Conservation (phyloP, 2,888 invertebrate genomes). For the Saturnia japonica region DNA sequence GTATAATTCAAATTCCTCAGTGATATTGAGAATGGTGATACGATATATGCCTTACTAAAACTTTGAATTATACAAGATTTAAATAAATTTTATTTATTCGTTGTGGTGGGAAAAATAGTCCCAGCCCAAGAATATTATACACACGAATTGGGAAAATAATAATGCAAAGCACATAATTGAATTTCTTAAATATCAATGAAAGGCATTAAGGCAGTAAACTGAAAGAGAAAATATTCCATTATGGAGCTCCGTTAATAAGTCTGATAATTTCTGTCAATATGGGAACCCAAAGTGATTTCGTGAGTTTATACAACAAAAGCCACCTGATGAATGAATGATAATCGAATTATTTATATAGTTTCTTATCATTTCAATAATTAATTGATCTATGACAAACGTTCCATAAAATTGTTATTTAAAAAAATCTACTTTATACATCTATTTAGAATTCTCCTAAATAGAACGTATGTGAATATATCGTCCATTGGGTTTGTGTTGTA, state of each 20-base stretch:
- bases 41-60: neutral
- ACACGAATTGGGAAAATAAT: neutral
- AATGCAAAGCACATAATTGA: neutral
- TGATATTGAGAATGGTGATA: neutral
- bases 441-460: no score
- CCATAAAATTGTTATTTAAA: no score
- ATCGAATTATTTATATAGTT: neutral
- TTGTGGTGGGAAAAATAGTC: no score
- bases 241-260: neutral
- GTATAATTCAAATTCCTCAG: neutral
- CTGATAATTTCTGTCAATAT: conserved; percentile 27
- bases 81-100: no score
- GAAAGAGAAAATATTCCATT: conserved; percentile 30
- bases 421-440: no score
- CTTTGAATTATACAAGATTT: neutral
- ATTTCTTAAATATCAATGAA: neutral
- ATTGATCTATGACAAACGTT: neutral
- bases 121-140: no score
- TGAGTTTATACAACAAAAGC: conserved; percentile 5
- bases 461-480: neutral
- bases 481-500: neutral
- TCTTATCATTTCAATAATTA: neutral
- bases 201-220: conserved; percentile 19
- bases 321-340: conserved; percentile 1
- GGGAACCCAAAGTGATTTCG: conserved; percentile 23